Evolutionary conservation across 2,113 vertebrate genomes (phyloP).

Genomic region (Centropus unirufus): DNA sequence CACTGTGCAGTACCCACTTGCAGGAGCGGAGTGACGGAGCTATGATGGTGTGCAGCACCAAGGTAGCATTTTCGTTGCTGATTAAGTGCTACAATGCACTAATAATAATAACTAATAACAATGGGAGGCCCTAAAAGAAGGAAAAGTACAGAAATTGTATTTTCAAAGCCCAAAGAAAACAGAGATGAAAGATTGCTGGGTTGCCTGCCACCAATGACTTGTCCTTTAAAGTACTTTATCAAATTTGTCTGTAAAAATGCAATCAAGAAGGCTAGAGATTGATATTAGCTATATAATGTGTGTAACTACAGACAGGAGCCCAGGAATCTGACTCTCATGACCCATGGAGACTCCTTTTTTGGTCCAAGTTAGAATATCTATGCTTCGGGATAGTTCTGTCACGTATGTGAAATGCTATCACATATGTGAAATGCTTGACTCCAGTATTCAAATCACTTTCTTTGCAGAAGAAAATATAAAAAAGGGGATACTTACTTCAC

Average conservation of each 20-base stretch:
- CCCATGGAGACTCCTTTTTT: background rate
- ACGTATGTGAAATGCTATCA: background rate
- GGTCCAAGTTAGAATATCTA: background rate
- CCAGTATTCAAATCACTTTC: background rate
- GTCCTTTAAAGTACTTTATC: background rate
- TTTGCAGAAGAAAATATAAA: background rate
- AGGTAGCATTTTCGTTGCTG: background rate
- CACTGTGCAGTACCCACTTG: accelerated
- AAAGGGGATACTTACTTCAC: background rate
- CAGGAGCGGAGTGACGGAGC: background rate
- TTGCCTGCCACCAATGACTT: background rate
- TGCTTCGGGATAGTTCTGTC: background rate
- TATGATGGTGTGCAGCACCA: background rate
- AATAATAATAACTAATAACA: background rate
- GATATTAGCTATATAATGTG: background rate
- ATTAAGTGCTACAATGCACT: background rate
- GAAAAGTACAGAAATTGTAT: background rate
- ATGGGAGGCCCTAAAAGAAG: background rate
- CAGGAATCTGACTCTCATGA: background rate
- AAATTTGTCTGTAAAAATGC: background rate
- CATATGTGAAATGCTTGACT: background rate
- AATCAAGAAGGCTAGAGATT: background rate
- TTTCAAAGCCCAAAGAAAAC: background rate
- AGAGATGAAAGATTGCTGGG: background rate
- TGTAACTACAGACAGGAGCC: background rate